phyloP scores from a whole-genome alignment of 92 coral and sea anemone species.

The Pocillopora grandis region DNA sequence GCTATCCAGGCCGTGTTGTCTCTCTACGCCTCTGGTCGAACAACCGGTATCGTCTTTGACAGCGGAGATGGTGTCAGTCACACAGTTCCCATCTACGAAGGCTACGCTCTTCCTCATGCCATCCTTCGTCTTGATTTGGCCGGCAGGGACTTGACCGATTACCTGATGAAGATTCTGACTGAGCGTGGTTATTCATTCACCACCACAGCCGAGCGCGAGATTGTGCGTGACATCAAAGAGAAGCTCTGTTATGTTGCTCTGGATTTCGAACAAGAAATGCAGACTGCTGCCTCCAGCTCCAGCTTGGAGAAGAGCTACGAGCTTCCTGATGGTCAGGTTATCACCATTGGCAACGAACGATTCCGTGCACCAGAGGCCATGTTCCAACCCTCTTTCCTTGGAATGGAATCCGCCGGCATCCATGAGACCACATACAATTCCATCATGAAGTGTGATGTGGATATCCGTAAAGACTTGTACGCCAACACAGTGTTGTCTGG shows the following conservation, averaged over 20 bases:
- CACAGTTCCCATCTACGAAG: constrained; percentile 99
- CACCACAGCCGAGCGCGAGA: constrained; percentile 98
- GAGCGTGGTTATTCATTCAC: constrained; percentile 98
- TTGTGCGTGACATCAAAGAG: constrained; percentile 96
- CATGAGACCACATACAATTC: constrained; percentile 95
- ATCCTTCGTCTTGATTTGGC: constrained; percentile 95
- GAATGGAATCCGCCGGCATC: constrained; percentile 98
- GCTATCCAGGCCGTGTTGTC: constrained; percentile 93
- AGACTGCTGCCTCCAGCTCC: constrained; percentile 89
- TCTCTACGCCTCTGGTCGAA: constrained; percentile 93
- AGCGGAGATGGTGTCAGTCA: constrained; percentile 96
- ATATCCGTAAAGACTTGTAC: constrained; percentile 86
- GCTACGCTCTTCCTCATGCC: constrained; percentile 95
- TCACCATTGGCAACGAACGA: constrained; percentile 94
- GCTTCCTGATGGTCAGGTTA: constrained; percentile 93
- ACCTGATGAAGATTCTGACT: constrained; percentile 97
- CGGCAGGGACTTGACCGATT: constrained; percentile 95
- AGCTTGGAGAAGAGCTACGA: constrained; percentile 94
- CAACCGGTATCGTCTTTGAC: constrained; percentile 96
- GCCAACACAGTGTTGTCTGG: constrained; percentile 97
- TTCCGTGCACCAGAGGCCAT: constrained; percentile 90
- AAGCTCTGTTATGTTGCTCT: constrained; percentile 90
- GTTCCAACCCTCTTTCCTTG: constrained; percentile 96
- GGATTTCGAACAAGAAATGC: constrained; percentile 95
- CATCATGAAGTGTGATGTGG: constrained; percentile 91